Evolutionary conservation across 2,888 invertebrate species (phyloP).

Genomic region (Noctua pronuba): DNA sequence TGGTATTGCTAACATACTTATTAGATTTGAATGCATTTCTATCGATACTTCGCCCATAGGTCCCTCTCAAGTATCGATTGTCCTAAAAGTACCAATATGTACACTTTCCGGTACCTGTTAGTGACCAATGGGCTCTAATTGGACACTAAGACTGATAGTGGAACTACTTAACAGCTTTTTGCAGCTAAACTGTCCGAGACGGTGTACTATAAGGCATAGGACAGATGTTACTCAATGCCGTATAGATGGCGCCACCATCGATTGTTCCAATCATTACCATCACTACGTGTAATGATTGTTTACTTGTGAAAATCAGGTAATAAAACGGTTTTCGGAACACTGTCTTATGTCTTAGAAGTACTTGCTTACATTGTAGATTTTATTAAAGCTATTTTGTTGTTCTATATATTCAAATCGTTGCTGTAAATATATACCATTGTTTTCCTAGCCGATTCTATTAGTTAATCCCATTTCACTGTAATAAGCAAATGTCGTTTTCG

Average conservation of each 20-base stretch:
- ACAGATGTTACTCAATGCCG: constrained; percentile 24
- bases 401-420: constrained; percentile 49
- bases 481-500: constrained; percentile 34
- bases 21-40: constrained; percentile 65
- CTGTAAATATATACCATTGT: constrained; percentile 61
- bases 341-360: constrained; percentile 46
- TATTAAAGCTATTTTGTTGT: constrained; percentile 39
- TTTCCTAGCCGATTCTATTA: constrained; percentile 62
- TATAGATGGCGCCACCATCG: constrained; percentile 27
- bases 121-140: constrained; percentile 59
- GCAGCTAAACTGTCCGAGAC: constrained; percentile 61
- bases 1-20: constrained; percentile 47
- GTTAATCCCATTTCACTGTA: constrained; percentile 47
- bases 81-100: constrained; percentile 32
- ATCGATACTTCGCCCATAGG: constrained; percentile 47
- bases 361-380: constrained; percentile 50
- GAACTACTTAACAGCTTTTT: constrained; percentile 69
- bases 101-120: constrained; percentile 42
- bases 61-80: constrained; percentile 33
- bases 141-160: constrained; percentile 75
- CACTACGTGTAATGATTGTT: not conserved
- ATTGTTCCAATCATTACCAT: not conserved
- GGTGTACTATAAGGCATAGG: constrained; percentile 43
- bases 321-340: constrained; percentile 1
- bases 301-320: not conserved